A percentile compares a stretch with the other conserved stretches of the same genome.
phyloP scores from a whole-genome alignment of 2,888 invertebrate genomes.

The Acholoe squamosa region DNA sequence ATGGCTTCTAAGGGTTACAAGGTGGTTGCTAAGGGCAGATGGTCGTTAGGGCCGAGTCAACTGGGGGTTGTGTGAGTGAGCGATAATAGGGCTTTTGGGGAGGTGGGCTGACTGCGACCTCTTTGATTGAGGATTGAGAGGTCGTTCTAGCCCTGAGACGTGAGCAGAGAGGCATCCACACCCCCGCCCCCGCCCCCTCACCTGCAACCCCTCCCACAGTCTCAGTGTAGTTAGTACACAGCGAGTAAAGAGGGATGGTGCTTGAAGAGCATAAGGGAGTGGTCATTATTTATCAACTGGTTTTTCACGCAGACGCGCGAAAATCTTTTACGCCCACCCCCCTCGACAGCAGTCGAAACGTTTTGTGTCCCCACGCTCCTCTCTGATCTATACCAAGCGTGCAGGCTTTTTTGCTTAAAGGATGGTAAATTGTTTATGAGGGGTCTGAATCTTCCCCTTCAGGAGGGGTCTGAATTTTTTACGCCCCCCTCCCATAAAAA shows the following conservation, averaged over 20 bases:
- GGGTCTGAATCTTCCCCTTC: no score
- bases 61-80: not conserved
- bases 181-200: not conserved
- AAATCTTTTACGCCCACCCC: not conserved
- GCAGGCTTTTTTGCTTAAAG: no score
- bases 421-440: no score
- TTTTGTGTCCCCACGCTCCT: no score
- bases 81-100: not conserved
- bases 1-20: not conserved
- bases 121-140: not conserved
- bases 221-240: not conserved
- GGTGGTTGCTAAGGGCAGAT: conserved; percentile 14
- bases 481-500: no score
- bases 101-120: not conserved
- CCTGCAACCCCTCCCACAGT: no score
- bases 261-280: not conserved
- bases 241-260: not conserved
- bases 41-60: not conserved
- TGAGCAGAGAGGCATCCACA: not conserved
- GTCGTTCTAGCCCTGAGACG: not conserved
- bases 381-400: no score
- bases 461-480: no score
- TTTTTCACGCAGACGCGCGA: no score
- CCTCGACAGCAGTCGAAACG: no score
- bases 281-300: no score